Percentiles rank a stretch among this genome's conserved stretches.
phyloP scores from a whole-genome alignment of 1,140 invertebrate species.

The Drosophila serrata region DNA sequence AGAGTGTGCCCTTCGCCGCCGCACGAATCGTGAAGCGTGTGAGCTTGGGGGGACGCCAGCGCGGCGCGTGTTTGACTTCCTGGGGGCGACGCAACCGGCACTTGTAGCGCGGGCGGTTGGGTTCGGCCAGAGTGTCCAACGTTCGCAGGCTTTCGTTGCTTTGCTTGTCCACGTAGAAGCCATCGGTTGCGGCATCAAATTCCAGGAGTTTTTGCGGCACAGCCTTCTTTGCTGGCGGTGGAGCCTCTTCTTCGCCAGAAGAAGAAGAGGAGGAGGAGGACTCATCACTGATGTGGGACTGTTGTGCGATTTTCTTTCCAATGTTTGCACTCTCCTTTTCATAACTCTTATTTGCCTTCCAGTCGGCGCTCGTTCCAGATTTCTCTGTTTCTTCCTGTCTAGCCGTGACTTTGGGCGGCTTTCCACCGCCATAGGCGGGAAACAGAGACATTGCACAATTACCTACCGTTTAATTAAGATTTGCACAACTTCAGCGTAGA shows the following conservation, averaged over 20 bases:
- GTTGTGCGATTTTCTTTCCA: neutral
- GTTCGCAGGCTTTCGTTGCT: conserved; percentile 86
- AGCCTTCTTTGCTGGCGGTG: too few relatives aligned
- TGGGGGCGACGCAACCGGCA: neutral
- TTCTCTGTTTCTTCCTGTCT: neutral
- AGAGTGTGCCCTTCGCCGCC: neutral
- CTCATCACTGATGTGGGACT: neutral
- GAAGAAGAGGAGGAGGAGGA: neutral
- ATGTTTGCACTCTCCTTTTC: neutral
- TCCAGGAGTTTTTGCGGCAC: conserved; percentile 31
- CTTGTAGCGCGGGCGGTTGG: conserved; percentile 84
- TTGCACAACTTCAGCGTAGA: neutral
- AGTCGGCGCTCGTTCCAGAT: neutral
- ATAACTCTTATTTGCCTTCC: conserved; percentile 33
- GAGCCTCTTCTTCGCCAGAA: neutral
- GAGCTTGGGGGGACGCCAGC: neutral
- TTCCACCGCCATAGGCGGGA: conserved; percentile 51
- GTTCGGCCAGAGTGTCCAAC: conserved; percentile 16
- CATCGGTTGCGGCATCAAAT: conserved; percentile 79
- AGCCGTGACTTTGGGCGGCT: neutral
- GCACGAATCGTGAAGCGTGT: neutral
- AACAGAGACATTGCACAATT: conserved; percentile 54
- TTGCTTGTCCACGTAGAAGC: conserved; percentile 87
- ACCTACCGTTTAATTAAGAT: neutral
- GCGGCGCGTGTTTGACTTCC: neutral